These are phyloP conservation scores for Busseola fusca DNA, from an alignment of 2,888 invertebrate genomes.

Conservation along the genomic window DNA sequence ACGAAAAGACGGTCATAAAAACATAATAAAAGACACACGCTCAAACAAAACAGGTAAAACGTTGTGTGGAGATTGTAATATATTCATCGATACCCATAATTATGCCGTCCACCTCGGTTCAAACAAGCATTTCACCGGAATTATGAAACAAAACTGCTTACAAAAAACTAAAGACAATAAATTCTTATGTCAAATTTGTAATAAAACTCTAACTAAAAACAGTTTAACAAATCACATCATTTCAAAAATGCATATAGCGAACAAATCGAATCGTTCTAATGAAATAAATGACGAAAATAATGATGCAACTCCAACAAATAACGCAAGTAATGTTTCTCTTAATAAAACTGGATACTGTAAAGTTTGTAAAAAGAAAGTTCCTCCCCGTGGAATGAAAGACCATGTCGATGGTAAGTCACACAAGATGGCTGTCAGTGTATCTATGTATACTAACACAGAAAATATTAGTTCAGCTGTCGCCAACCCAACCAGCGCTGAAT, in stretches of 20 bases:
- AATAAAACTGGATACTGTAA: no score
- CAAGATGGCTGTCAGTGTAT: not conserved
- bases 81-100: slow-evolving; percentile 17
- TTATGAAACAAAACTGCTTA: not conserved
- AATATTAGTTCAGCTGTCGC: not conserved
- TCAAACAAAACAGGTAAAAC: not conserved
- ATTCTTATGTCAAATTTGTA: slow-evolving; percentile 14
- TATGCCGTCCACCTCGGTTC: slow-evolving; percentile 1
- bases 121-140: not conserved
- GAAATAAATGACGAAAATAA: not conserved
- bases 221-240: slow-evolving; percentile 8
- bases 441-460: not conserved
- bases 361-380: no score
- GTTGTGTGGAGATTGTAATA: slow-evolving; percentile 21
- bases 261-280: not conserved
- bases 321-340: not conserved
- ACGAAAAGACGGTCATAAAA: slow-evolving; percentile 7
- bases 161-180: fast-evolving
- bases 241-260: slow-evolving; percentile 4
- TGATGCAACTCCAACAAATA: no score
- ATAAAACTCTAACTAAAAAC: not conserved
- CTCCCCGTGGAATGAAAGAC: no score
- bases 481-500: not conserved
- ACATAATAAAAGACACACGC: not conserved
- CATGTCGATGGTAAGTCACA: slow-evolving; percentile 18